A percentile compares a stretch with the other conserved stretches of the same genome.
phyloP scores from a whole-genome alignment of 2,113 vertebrate species.

The Mesocricetus auratus region DNA sequence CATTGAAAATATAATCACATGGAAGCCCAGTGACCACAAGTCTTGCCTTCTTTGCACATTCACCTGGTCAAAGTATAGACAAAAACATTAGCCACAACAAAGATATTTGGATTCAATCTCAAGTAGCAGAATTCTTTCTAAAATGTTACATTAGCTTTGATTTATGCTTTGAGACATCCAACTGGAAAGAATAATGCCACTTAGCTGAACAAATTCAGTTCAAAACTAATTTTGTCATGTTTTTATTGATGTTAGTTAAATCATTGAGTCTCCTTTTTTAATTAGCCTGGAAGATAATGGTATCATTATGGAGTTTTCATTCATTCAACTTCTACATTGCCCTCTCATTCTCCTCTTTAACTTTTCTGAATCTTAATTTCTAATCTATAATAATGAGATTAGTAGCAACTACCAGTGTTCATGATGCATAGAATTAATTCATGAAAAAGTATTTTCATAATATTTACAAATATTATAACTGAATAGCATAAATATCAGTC shows the following conservation, averaged over 20 bases:
- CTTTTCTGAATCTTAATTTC: neutral
- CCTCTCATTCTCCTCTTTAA: too few species aligned
- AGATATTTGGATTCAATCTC: neutral
- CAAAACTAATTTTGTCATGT: neutral
- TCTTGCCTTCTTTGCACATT: neutral
- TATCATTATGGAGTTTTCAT: neutral
- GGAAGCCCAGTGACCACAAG: neutral
- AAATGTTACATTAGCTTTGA: neutral
- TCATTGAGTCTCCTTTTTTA: neutral
- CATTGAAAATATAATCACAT: neutral
- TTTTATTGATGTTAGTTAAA: neutral
- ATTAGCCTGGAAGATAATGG: neutral
- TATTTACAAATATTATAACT: neutral
- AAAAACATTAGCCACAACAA: neutral
- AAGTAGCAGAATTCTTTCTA: neutral
- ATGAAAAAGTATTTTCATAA: neutral
- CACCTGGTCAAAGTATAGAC: too few species aligned
- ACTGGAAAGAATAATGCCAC: neutral
- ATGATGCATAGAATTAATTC: neutral
- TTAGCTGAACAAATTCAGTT: neutral
- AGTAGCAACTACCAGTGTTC: neutral
- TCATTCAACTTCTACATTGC: fast-evolving
- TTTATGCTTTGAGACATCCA: neutral
- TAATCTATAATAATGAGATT: neutral
- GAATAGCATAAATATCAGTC: neutral